Base-by-base conservation (phyloP, 1,140 invertebrate genomes). In the Andrena cerasifolii region DNA sequence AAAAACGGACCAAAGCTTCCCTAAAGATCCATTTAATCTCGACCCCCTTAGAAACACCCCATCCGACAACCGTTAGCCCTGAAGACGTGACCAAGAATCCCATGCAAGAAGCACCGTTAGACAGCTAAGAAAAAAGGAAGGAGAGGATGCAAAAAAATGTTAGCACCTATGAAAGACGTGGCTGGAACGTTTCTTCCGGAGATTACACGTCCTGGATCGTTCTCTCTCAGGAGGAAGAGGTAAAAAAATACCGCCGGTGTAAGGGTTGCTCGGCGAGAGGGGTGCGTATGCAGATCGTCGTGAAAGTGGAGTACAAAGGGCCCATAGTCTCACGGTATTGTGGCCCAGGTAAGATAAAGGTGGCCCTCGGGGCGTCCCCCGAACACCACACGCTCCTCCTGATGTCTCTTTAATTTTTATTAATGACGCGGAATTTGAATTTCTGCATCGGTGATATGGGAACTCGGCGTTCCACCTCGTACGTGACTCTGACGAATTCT, bases 331-430 rank as follows among this genome's bases (percentile, higher is more conserved):
- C 91, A 92, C 91, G 91, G 89, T 93, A 92, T 92, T 91, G 90
- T 92, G 70, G 79, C 72, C 67, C 91, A 92, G 91, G 91, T 92
- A 92, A 92, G 89, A 92, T 91, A 92, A 92, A 92, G 89, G 91
- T 89, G 83, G 74, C 85, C 87, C 77, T 36, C 33, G 53, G 84
- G 75, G 26, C 45, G 62, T 45, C 61, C 71, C 62, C 51, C 43
- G 28, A 3, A 28, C 73, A 49, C 70, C 62, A 58, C 47, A 45
- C 77, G 61, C 61, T 79, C 77, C 83, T 83, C 82, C 86, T 90
- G 91, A 92, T 92, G 91, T 93, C 91, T 92, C 91, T 93, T 93
- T 93, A 93, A 93, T 93, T 93, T 92, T 93, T 93, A 93, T 93
- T 93, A 93, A 93, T 93, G 91, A 93, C 90, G 47, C 67, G 62